Percentiles rank a stretch among this genome's conserved stretches.
Evolutionary conservation across 2,797 vertebrate genomes (phyloP).

Genomic region (Bryconaethiops microstoma): DNA sequence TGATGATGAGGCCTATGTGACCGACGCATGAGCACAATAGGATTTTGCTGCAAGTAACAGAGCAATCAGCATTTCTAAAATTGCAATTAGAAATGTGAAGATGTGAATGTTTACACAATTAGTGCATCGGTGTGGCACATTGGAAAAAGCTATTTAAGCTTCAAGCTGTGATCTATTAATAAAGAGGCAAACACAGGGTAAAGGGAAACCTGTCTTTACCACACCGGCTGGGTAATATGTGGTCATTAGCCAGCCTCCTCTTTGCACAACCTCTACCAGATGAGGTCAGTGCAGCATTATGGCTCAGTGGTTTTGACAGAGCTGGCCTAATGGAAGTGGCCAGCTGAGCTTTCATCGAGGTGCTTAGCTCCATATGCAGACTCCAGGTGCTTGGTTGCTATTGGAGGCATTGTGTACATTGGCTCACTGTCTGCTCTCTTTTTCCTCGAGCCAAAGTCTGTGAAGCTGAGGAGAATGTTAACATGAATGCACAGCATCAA

Average conservation of each 20-base stretch:
- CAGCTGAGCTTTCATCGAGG: conserved; percentile 47
- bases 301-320: conserved; percentile 60
- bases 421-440: conserved; percentile 55
- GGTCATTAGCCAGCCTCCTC: conserved; percentile 25
- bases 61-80: conserved; percentile 24
- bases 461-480: conserved; percentile 66
- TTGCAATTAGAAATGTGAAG: conserved; percentile 24
- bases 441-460: conserved; percentile 59
- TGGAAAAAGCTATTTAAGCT: conserved; percentile 4
- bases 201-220: conserved; percentile 7
- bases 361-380: conserved; percentile 44
- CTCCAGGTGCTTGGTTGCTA: conserved; percentile 47
- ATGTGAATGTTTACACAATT: conserved; percentile 38
- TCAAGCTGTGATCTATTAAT: conserved; percentile 29
- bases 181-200: conserved; percentile 19
- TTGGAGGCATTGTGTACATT: conserved; percentile 67
- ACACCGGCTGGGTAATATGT: conserved; percentile 34
- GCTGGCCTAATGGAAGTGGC: conserved; percentile 38
- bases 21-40: conserved; percentile 16
- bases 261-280: conserved; percentile 72
- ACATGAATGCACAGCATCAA: conserved; percentile 28
- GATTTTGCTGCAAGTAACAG: conserved; percentile 27
- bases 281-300: conserved; percentile 74
- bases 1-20: conserved; percentile 27
- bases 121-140: background rate